These are phyloP conservation scores for Tetraodon nigroviridis DNA, from an alignment of 2,113 vertebrate species.

Conservation along the genomic window DNA sequence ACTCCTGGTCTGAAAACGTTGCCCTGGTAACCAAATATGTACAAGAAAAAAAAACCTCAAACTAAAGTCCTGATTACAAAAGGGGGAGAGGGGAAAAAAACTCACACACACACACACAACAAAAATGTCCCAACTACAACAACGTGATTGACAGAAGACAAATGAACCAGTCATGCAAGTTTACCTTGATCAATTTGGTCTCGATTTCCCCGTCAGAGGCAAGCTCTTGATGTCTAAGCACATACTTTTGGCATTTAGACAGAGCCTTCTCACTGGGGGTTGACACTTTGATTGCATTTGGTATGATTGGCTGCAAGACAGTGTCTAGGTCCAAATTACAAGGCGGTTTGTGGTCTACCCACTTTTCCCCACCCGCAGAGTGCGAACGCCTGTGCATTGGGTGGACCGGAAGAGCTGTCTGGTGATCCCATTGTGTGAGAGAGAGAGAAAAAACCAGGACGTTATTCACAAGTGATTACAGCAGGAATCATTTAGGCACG, in stretches of 20 bases:
- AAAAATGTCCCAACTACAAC: not conserved
- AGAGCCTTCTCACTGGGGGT: slow-evolving; percentile 89
- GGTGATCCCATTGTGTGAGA: slow-evolving; percentile 59
- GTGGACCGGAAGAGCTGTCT: slow-evolving; percentile 77
- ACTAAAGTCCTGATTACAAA: not conserved
- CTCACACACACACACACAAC: not conserved
- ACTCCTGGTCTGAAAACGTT: slow-evolving; percentile 89
- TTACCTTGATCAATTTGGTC: slow-evolving; percentile 94
- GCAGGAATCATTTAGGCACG: not conserved
- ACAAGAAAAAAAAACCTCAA: not conserved
- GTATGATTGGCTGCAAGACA: slow-evolving; percentile 90
- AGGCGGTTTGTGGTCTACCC: slow-evolving; percentile 93
- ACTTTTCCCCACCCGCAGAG: slow-evolving; percentile 87
- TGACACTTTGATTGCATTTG: slow-evolving; percentile 86
- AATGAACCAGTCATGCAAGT: slow-evolving; percentile 6
- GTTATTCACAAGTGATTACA: slow-evolving; percentile 46
- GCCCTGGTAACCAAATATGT: slow-evolving; percentile 70
- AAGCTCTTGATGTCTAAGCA: slow-evolving; percentile 95
- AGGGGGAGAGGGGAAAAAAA: slow-evolving; percentile 2
- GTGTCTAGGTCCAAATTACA: slow-evolving; percentile 87
- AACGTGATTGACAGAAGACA: slow-evolving; percentile 8
- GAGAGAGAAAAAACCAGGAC: slow-evolving; percentile 59
- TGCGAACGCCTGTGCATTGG: slow-evolving; percentile 84
- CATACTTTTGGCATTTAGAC: slow-evolving; percentile 92
- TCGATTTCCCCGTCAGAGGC: slow-evolving; percentile 94